phyloP scores from a whole-genome alignment of 2,888 invertebrate genomes.

The Ormyrus pomaceus region DNA sequence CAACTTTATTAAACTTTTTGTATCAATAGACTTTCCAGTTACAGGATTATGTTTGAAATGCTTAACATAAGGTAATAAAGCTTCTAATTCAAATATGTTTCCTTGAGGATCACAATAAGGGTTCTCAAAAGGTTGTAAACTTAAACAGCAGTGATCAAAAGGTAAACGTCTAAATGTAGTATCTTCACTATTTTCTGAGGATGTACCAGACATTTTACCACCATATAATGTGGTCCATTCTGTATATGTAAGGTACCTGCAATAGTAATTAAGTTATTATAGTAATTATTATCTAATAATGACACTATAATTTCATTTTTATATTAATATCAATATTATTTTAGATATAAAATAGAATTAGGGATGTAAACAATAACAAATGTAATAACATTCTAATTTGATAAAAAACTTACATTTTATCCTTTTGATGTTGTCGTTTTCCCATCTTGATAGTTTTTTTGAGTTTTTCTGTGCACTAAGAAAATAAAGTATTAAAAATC shows the following conservation, averaged over 20 bases:
- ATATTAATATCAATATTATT: neutral
- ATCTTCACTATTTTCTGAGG: conserved; percentile 83
- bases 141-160: conserved; percentile 93
- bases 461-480: neutral
- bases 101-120: conserved; percentile 95
- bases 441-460: conserved; percentile 82
- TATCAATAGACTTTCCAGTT: conserved; percentile 90
- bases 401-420: conserved; percentile 84
- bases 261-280: conserved; percentile 15
- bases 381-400: conserved; percentile 12
- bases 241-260: conserved; percentile 89
- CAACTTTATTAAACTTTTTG: conserved; percentile 89
- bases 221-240: conserved; percentile 95
- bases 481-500: neutral
- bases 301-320: conserved; percentile 2
- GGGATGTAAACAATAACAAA: conserved; percentile 8
- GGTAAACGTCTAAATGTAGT: conserved; percentile 93
- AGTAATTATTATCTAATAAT: conserved; percentile 43
- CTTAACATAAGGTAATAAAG: conserved; percentile 90
- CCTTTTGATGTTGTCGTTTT: conserved; percentile 95
- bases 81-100: conserved; percentile 94
- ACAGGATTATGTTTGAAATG: conserved; percentile 96
- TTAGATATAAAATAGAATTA: neutral
- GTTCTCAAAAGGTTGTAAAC: conserved; percentile 92
- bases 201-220: conserved; percentile 84